A percentile compares a stretch with the other conserved stretches of the same genome.
These are phyloP conservation scores for Drosophila flavopinicola DNA, from an alignment of 2,888 invertebrate species.

Conservation along the genomic window DNA sequence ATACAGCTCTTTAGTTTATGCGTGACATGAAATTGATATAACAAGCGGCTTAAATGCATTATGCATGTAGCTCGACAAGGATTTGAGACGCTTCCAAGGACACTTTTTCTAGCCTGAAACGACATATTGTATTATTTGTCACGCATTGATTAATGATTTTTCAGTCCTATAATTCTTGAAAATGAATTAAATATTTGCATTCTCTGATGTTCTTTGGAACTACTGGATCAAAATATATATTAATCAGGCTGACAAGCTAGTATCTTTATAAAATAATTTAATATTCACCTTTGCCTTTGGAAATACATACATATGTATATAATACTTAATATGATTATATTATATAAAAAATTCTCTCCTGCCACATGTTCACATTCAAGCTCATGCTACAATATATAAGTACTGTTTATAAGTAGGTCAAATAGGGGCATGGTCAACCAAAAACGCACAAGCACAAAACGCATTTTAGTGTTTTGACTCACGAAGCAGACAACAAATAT, in stretches of 20 bases:
- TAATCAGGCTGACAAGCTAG: no score
- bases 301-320: no score
- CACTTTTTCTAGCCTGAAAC: background rate
- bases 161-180: no score
- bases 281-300: no score
- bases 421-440: constrained; percentile 6
- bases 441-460: constrained; percentile 22
- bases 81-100: background rate
- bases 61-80: background rate
- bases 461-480: constrained; percentile 26
- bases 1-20: constrained; percentile 1
- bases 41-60: constrained; percentile 1
- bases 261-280: no score
- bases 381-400: background rate
- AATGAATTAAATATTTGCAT: no score
- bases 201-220: no score
- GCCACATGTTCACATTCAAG: constrained; percentile 4
- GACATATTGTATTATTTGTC: no score
- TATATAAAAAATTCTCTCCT: background rate
- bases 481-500: constrained; percentile 33
- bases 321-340: no score
- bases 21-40: constrained; percentile 1
- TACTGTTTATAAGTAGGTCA: background rate
- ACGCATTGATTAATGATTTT: no score
- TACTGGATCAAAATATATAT: no score